These are phyloP conservation scores for Centruroides vittatus DNA, from an alignment of 1,140 invertebrate species.

Conservation along the genomic window DNA sequence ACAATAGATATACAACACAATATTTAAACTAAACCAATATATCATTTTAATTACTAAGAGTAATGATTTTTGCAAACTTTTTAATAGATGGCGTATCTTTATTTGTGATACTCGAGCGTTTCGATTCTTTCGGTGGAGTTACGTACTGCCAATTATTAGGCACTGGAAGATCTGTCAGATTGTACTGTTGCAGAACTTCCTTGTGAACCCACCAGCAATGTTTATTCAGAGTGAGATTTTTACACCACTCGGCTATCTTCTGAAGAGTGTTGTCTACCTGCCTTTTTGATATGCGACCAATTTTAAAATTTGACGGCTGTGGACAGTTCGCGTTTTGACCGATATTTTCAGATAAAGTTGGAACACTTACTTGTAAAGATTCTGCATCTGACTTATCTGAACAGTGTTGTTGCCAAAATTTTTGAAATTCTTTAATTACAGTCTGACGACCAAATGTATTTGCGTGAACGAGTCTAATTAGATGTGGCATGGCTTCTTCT, in stretches of 20 bases:
- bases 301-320: too few species aligned
- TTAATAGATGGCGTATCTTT: too few species aligned
- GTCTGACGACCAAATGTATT: constrained; percentile 42
- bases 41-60: too few species aligned
- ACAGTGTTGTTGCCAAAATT: constrained; percentile 33
- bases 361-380: constrained; percentile 4
- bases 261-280: constrained; percentile 2
- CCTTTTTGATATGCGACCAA: constrained; percentile 27
- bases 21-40: too few species aligned
- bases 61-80: too few species aligned
- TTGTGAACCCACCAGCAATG: constrained; percentile 49
- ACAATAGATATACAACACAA: too few species aligned
- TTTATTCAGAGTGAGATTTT: neutral
- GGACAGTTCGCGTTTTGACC: constrained; percentile 26
- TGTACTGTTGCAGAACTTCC: constrained; percentile 39
- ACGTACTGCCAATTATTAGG: constrained; percentile 32
- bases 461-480: constrained; percentile 52
- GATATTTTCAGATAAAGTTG: constrained; percentile 37
- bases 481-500: constrained; percentile 38
- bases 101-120: too few species aligned
- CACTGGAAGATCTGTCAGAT: constrained; percentile 34
- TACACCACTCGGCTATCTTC: constrained; percentile 5
- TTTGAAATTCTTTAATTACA: constrained; percentile 47
- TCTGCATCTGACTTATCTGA: constrained; percentile 10
- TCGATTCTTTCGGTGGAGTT: neutral